Evolutionary conservation across 2,797 vertebrate genomes (phyloP), one percentile per base, ranked within the genome.

Genomic region (Danio choprae): DNA sequence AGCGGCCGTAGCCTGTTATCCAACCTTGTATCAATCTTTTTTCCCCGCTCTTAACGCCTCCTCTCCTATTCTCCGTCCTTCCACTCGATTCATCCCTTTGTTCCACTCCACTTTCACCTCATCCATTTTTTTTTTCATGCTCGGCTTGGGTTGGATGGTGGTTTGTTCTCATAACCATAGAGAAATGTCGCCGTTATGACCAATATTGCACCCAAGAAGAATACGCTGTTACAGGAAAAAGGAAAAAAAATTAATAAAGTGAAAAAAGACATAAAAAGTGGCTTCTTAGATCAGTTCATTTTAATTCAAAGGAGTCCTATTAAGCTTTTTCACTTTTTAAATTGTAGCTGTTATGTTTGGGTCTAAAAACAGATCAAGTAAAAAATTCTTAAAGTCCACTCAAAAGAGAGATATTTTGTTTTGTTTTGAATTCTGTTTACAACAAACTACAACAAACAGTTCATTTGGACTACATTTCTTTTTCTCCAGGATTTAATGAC

Each of bases 121-220:
- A 2, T 46, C 29, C 71, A 43, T 22, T 46, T 81, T 84, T 56
- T 13, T 80, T 78, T 81, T 88, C 90, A 99, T n/a, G 97, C 98
- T 87, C 96, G 96, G 89, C 94, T 96, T 84, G 95, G 94, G 88
- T 95, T 98, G 88, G 95, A 90, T 82, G 94, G 70, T 7, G 95
- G 90, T 89, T 97, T 98, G 87, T 93, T 93, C 89, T 97, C 96
- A 43, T 98, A 99, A 81, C 98, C 96, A 0, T 99, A 99, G 44
- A 99, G 93, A 88, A 99, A 99, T 81, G 98, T 99, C 71, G 98
- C 98, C 71, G 87, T 83, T 81, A 99, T 99, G 89, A 99, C 98
- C 87, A 99, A 91, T 86, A 98, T 0, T 76, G 98, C 93, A 86
- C 98, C 98, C 13, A 98, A 79, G 90, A 99, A 98, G 90, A 99